Conservation (phyloP, 2,888 invertebrate genomes). For the Elysia crispata region DNA sequence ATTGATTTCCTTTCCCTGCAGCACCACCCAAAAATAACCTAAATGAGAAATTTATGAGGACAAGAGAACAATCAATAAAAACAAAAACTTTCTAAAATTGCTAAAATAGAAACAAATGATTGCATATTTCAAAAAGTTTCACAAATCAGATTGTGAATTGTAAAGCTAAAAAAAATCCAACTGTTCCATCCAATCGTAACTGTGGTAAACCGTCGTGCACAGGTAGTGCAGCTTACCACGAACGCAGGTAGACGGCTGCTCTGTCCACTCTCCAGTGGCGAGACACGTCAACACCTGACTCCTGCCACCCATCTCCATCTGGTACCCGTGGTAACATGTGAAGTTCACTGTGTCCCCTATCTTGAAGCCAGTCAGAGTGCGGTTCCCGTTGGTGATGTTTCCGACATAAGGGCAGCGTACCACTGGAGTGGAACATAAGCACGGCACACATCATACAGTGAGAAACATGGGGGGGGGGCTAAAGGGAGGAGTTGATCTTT, state of each 20-base stretch:
- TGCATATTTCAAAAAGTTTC: too few species aligned
- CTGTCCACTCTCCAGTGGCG: conserved; percentile 61
- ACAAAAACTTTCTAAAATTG: too few species aligned
- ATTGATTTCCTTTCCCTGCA: too few species aligned
- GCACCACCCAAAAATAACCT: too few species aligned
- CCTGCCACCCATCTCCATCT: conserved; percentile 45
- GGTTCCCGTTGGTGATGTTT: conserved; percentile 61
- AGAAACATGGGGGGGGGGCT: neutral
- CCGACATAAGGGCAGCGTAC: conserved; percentile 63
- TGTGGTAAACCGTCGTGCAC: too few species aligned
- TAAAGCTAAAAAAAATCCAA: too few species aligned
- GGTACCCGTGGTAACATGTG: conserved; percentile 58
- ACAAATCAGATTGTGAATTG: too few species aligned
- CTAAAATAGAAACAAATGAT: too few species aligned
- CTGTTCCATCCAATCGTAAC: too few species aligned
- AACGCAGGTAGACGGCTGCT: conserved; percentile 56
- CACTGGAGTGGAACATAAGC: conserved; percentile 53
- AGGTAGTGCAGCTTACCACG: conserved; percentile 44
- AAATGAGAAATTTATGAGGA: too few species aligned
- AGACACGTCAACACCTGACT: conserved; percentile 55
- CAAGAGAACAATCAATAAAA: too few species aligned
- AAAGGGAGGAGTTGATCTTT: neutral
- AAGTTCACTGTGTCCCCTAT: conserved; percentile 58
- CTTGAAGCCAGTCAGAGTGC: conserved; percentile 55
- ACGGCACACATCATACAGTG: conserved; percentile 7